Conservation (phyloP, 2,113 vertebrate species). For the Dinomys branickii region DNA sequence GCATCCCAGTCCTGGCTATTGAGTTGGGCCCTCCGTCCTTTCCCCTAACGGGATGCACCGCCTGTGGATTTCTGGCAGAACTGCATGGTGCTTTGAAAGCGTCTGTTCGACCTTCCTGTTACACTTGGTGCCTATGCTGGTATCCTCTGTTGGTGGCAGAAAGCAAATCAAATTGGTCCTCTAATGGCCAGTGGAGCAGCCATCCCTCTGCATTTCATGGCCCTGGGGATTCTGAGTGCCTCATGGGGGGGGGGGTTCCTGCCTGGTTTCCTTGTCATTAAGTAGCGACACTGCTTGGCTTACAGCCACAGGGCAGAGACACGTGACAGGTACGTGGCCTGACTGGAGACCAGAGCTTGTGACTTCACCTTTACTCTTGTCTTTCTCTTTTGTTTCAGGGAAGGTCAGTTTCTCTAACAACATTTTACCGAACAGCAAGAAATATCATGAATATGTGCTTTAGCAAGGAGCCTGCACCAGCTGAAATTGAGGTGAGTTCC, state of each 20-base stretch:
- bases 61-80: neutral
- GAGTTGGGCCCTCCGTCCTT: rapidly evolving
- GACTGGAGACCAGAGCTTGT: rapidly evolving
- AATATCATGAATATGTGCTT: conserved; percentile 99
- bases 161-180: rapidly evolving
- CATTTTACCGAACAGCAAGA: conserved; percentile 98
- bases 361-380: neutral
- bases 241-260: rapidly evolving
- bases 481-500: conserved; percentile 95
- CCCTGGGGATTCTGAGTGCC: neutral
- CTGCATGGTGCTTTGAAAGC: rapidly evolving
- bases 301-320: rapidly evolving
- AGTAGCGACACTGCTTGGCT: rapidly evolving
- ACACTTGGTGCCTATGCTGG: rapidly evolving
- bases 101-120: rapidly evolving
- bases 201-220: rapidly evolving
- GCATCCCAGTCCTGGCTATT: rapidly evolving
- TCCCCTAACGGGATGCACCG: rapidly evolving
- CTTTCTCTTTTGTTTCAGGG: conserved; percentile 89
- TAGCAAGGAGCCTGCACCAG: conserved; percentile 95
- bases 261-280: rapidly evolving
- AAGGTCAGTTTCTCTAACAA: conserved; percentile 98
- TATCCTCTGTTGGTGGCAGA: neutral
- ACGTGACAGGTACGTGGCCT: rapidly evolving
- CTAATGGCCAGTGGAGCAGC: rapidly evolving